These are phyloP conservation scores for Amazona vittata DNA, from an alignment of 2,113 vertebrate genomes.

Conservation along the genomic window DNA sequence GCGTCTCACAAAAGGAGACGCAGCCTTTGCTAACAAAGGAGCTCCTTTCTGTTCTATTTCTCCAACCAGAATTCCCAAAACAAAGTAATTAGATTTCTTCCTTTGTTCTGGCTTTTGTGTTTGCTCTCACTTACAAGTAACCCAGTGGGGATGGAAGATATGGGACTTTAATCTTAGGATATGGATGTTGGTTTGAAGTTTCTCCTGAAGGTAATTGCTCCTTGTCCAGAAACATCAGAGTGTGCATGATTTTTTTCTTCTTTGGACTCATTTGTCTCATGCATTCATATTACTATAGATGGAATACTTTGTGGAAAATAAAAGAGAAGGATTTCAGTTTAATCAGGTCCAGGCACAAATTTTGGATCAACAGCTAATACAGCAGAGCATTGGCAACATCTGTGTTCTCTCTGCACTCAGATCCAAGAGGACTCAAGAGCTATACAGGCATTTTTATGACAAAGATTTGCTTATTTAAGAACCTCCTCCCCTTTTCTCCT, in stretches of 20 bases:
- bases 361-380: not conserved
- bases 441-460: not conserved
- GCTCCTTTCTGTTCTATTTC: slow-evolving; percentile 20
- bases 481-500: not conserved
- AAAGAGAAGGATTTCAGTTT: slow-evolving; percentile 14
- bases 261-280: not conserved
- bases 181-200: not conserved
- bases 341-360: slow-evolving; percentile 45
- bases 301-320: slow-evolving; percentile 16
- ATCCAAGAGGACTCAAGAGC: not conserved
- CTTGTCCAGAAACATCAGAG: not conserved
- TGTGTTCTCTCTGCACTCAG: not conserved
- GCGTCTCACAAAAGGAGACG: not conserved
- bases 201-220: not conserved
- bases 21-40: slow-evolving; percentile 12
- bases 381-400: slow-evolving; percentile 9
- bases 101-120: not conserved
- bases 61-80: not conserved
- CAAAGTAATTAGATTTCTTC: not conserved
- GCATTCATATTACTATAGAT: slow-evolving; percentile 34
- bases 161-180: not conserved
- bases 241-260: not conserved
- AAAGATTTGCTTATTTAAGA: not conserved
- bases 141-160: not conserved
- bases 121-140: not conserved